Evolutionary conservation across 2,113 vertebrate species (phyloP).

Genomic region (Chaetura pelagica): DNA sequence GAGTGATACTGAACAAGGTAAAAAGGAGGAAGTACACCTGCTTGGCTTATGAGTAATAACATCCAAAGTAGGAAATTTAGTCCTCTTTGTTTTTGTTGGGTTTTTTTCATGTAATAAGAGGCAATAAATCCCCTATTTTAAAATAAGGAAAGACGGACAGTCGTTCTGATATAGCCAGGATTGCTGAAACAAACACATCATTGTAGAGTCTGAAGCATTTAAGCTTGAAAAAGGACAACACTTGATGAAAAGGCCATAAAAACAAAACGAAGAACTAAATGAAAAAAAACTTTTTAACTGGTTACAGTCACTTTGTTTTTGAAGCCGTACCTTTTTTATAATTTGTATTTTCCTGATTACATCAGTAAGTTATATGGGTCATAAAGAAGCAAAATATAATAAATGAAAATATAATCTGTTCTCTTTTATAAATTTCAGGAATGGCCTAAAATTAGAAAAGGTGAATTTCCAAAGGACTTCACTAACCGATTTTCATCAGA

Average conservation of each 20-base stretch:
- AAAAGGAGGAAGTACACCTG: background rate
- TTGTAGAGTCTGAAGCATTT: background rate
- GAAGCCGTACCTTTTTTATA: background rate
- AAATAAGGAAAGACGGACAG: background rate
- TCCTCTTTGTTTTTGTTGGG: background rate
- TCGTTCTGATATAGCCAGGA: background rate
- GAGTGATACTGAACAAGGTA: background rate
- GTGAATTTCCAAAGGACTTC: accelerated
- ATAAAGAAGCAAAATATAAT: background rate
- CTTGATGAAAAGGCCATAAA: background rate
- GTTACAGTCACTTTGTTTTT: background rate
- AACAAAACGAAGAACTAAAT: background rate
- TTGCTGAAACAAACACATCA: background rate
- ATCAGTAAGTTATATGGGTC: background rate
- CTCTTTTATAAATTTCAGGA: background rate
- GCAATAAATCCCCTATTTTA: background rate
- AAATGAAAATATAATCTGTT: background rate
- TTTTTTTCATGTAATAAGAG: background rate
- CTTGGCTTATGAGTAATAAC: background rate
- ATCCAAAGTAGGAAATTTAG: background rate
- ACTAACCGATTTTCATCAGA: accelerated
- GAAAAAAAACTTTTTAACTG: background rate
- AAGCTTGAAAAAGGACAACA: background rate
- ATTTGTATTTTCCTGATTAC: background rate
- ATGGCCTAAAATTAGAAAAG: background rate